phyloP scores from a whole-genome alignment of 2,113 vertebrate species.

The Ovis canadensis region DNA sequence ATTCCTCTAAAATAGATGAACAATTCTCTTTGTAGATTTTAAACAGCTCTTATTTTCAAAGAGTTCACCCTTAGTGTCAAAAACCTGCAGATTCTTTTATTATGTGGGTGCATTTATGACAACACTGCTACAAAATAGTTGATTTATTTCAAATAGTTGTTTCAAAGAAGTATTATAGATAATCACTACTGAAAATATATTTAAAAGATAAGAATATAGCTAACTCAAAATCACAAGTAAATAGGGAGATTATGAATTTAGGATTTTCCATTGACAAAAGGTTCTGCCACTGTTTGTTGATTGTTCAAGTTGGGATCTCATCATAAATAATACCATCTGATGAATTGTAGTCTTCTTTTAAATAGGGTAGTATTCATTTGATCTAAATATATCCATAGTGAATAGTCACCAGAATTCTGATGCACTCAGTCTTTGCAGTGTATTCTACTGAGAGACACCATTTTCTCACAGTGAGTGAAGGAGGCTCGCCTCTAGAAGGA shows the following conservation, averaged over 20 bases:
- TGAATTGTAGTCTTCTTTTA: constrained; percentile 25
- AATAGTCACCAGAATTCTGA: constrained; percentile 59
- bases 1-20: not conserved
- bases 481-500: constrained; percentile 36
- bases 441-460: constrained; percentile 55
- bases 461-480: constrained; percentile 44
- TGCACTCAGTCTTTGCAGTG: constrained; percentile 55
- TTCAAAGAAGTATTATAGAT: not conserved
- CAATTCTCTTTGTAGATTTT: not conserved
- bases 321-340: constrained; percentile 19
- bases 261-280: constrained; percentile 22
- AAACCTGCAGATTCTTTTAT: not conserved
- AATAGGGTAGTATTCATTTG: constrained; percentile 61
- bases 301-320: not conserved
- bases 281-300: not conserved
- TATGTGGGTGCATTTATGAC: not conserved
- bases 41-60: not conserved
- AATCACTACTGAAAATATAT: not conserved
- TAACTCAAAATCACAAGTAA: not conserved
- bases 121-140: not conserved
- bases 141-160: not conserved
- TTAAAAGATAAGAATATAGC: not conserved
- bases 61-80: not conserved
- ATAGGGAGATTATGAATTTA: not conserved
- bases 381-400: constrained; percentile 67